Conservation (phyloP, 2,888 invertebrate genomes). For the Melipona bicolor region DNA sequence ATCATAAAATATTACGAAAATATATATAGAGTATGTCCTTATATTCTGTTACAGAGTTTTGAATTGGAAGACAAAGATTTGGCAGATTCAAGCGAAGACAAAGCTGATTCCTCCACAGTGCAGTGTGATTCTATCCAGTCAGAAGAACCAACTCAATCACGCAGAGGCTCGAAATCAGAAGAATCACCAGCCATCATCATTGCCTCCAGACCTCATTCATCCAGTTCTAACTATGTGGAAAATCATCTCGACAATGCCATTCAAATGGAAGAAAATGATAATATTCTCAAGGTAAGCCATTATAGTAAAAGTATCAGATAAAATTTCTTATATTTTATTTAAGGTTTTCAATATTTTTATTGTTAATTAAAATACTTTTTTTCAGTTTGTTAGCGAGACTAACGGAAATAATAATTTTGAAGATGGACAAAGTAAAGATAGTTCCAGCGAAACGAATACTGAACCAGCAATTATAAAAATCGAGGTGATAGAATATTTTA, state of each 20-base stretch:
- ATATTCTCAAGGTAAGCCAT: slow-evolving; percentile 41
- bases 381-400: slow-evolving; percentile 54
- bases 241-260: slow-evolving; percentile 20
- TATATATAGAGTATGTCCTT: too few relatives aligned
- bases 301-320: background rate
- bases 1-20: too few relatives aligned
- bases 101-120: slow-evolving; percentile 36
- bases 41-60: slow-evolving; percentile 21
- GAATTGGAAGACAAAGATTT: slow-evolving; percentile 23
- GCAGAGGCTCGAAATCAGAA: slow-evolving; percentile 21
- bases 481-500: slow-evolving; percentile 47
- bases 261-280: slow-evolving; percentile 22
- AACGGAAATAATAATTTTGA: slow-evolving; percentile 51
- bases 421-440: slow-evolving; percentile 60
- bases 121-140: slow-evolving; percentile 33
- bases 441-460: slow-evolving; percentile 60
- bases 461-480: slow-evolving; percentile 67
- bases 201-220: slow-evolving; percentile 74
- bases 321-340: background rate
- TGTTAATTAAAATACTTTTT: background rate
- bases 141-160: slow-evolving; percentile 23
- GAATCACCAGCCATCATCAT: slow-evolving; percentile 68
- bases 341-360: background rate
- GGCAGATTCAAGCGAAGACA: slow-evolving; percentile 46
- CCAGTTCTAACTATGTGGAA: slow-evolving; percentile 58